Conservation (phyloP, 2,113 vertebrate species). For the Hydrolagus affinis region DNA sequence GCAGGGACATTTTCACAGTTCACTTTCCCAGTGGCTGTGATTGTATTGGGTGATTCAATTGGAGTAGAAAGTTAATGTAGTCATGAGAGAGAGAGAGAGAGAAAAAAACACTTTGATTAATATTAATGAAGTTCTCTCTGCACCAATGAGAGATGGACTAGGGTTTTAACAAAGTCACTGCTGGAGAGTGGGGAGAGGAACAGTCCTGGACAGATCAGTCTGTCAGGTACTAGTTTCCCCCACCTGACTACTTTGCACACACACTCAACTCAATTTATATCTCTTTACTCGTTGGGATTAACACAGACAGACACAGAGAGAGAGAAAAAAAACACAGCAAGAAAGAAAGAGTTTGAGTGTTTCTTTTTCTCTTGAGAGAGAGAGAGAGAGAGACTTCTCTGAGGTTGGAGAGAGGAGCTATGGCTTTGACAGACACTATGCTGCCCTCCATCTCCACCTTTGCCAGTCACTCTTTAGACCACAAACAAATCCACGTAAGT, state of each 20-base stretch:
- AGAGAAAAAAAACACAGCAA: no score
- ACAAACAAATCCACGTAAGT: slow-evolving; percentile 55
- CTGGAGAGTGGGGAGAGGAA: not conserved
- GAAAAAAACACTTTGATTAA: not conserved
- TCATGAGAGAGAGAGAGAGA: no score
- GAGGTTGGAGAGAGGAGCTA: slow-evolving; percentile 35
- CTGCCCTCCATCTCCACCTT: slow-evolving; percentile 47
- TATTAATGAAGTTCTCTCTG: not conserved
- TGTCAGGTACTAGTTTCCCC: not conserved
- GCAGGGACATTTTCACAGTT: not conserved
- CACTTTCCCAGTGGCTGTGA: not conserved
- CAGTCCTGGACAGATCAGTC: not conserved
- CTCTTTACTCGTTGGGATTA: slow-evolving; percentile 7
- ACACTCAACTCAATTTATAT: not conserved
- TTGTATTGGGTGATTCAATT: not conserved
- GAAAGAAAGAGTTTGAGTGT: no score
- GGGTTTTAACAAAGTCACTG: slow-evolving; percentile 6
- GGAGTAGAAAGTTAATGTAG: not conserved
- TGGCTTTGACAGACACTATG: slow-evolving; percentile 55
- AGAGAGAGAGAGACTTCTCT: not conserved
- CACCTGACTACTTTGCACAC: not conserved
- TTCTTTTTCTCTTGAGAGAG: no score
- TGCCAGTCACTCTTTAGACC: slow-evolving; percentile 42
- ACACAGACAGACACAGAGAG: no score
- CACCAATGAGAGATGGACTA: not conserved